Percentiles rank a stretch among this genome's conserved stretches.
Conservation (phyloP, 1,140 invertebrate species). For the Phocides pigmalion region DNA sequence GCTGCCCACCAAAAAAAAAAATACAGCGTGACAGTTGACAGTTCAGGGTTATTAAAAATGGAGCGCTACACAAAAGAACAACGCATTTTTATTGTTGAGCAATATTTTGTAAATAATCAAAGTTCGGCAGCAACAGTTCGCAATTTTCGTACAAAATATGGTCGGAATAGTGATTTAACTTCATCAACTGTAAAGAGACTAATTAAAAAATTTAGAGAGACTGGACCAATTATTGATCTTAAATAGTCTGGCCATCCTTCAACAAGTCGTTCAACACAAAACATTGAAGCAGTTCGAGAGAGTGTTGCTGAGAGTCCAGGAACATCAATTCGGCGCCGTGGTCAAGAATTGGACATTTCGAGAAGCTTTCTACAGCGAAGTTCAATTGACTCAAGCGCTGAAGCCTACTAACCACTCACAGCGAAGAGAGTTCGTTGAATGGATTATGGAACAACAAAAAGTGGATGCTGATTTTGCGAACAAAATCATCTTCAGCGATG, state of each 20-base stretch:
- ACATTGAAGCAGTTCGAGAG: constrained; percentile 21
- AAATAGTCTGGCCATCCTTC: neutral
- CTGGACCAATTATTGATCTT: neutral
- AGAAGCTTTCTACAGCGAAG: constrained; percentile 33
- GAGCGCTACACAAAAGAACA: too few species aligned
- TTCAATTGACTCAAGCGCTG: constrained; percentile 27
- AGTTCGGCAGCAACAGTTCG: too few species aligned
- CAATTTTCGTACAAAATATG: too few species aligned
- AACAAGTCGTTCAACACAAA: constrained; percentile 18
- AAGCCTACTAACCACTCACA: constrained; percentile 21
- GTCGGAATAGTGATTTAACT: too few species aligned
- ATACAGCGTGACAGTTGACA: too few species aligned
- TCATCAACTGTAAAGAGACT: neutral
- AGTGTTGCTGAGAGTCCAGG: neutral
- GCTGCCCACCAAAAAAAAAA: too few species aligned
- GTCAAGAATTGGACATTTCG: constrained; percentile 21
- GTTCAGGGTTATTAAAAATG: too few species aligned
- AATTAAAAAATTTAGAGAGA: neutral
- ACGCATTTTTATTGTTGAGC: too few species aligned
- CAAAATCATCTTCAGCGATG: constrained; percentile 38
- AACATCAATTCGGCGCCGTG: constrained; percentile 23
- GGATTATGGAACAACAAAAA: constrained; percentile 22
- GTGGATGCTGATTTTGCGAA: constrained; percentile 29
- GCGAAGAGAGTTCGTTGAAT: constrained; percentile 32
- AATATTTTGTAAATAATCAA: too few species aligned